These are phyloP conservation scores for Grammomys dolichurus DNA, from an alignment of 2,113 vertebrate species.

Conservation along the genomic window DNA sequence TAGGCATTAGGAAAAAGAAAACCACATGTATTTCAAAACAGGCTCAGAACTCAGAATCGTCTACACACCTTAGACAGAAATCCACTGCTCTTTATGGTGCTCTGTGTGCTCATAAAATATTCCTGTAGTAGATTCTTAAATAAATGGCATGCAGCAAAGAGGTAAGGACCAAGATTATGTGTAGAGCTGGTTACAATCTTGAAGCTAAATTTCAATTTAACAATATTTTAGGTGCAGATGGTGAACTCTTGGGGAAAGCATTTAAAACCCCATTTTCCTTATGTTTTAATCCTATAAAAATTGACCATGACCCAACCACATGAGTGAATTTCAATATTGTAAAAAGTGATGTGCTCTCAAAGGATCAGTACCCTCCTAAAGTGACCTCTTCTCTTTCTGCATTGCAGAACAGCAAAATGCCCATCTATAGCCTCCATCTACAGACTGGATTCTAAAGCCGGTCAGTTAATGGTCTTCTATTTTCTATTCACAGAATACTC, in stretches of 20 bases:
- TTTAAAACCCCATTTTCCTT: neutral
- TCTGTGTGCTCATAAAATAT: neutral
- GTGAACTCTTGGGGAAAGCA: neutral
- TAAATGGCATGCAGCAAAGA: neutral
- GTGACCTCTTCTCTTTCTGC: neutral
- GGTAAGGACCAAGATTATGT: neutral
- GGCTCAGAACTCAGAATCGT: neutral
- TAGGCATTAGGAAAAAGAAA: conserved; percentile 29
- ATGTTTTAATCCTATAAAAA: conserved; percentile 39
- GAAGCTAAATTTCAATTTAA: neutral
- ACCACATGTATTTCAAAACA: neutral
- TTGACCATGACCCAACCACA: neutral
- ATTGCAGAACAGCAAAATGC: neutral
- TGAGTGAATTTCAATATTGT: conserved; percentile 16
- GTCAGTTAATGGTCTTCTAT: conserved; percentile 38
- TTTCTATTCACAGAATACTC: conserved; percentile 30
- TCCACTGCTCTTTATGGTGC: neutral
- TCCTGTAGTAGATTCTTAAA: neutral
- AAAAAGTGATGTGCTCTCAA: conserved; percentile 29
- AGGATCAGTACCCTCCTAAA: neutral
- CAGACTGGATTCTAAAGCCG: conserved; percentile 40
- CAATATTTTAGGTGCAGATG: neutral
- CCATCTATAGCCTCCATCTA: neutral
- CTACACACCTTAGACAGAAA: neutral
- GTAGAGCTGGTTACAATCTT: neutral